Base-by-base conservation (phyloP, 2,797 vertebrate genomes). In the Trematomus bernacchii region DNA sequence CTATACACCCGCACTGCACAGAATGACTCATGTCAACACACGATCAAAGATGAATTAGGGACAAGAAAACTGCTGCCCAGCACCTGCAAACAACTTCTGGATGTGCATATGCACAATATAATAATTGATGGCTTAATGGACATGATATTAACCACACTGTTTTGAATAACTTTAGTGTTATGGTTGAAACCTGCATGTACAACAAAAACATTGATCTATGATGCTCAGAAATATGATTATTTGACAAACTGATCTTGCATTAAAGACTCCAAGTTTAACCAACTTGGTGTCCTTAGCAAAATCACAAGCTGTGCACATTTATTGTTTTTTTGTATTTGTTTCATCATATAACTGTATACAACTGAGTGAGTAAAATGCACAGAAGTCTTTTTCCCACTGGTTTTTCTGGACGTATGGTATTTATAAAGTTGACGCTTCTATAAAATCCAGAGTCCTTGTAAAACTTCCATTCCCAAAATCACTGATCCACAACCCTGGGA, bases 381-480 rank as follows among this genome's bases (percentile, higher is more conserved):
- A 79, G 12, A 73, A 5, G 37, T 21, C 66, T 59, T 58, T 46
- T 37, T 12, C 23, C 13, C 11, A 14, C 11, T 73, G 43, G 3
- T 33, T 63, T 79, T 44, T 50, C 21, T 69, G 37, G 59, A 65
- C 21, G 15, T 47, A 61, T 57, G 15, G 30, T 67, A 73, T 86
- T 85, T 80, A 73, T 62, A 66, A 14, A 64, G 11, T 46, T 54
- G 78, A 69, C 42, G 59, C 42, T 76, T 73, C 63, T 19, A 48
- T 76, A 47, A 78, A 85, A 71, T 59, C 51, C 48, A 46, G 48
- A 73, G 7, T 33, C 19, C 74, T 64, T 52, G 52, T 72, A 79
- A 84, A 87, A 73, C 53, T 4, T 13, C 37, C 47, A 83, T 85
- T 76, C 68, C 79, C 80, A 21, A 73, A 84, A 78, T 58, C 69